These are phyloP conservation scores for Hemibagrus guttatus DNA, from an alignment of 2,797 vertebrate genomes.

Conservation along the genomic window DNA sequence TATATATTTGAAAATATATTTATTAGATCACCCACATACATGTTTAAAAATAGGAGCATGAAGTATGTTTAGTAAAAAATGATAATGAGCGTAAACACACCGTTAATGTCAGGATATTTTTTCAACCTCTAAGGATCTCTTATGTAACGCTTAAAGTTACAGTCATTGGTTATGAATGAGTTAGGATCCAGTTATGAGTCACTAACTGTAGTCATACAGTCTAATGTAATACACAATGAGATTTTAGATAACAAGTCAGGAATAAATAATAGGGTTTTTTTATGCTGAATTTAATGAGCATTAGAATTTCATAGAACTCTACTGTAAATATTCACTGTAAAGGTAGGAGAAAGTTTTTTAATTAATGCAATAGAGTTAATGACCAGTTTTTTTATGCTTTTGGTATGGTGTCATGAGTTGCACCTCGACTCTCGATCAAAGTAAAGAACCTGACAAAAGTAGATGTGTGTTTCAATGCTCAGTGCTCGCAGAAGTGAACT, in stretches of 20 bases:
- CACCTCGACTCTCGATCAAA: not conserved
- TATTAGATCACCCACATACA: conserved; percentile 20
- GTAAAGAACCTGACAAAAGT: not conserved
- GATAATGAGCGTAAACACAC: not conserved
- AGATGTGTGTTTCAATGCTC: not conserved
- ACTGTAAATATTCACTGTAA: not conserved
- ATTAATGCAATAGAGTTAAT: not conserved
- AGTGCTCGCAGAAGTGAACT: not conserved
- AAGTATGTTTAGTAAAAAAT: not conserved
- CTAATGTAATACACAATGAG: not conserved
- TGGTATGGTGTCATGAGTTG: not conserved
- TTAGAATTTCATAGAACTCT: not conserved
- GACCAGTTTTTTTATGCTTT: not conserved
- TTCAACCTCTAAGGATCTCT: not conserved
- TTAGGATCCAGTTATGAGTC: not conserved
- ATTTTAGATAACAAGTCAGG: not conserved
- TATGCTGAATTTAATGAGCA: not conserved
- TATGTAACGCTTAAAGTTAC: not conserved
- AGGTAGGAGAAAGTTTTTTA: not conserved
- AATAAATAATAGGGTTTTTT: not conserved
- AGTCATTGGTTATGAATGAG: not conserved
- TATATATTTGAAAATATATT: conserved; percentile 13
- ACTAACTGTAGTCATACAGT: not conserved
- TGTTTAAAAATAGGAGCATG: conserved; percentile 29
- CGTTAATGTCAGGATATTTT: not conserved